These are phyloP conservation scores for Saccopteryx bilineata DNA, from an alignment of 2,113 vertebrate genomes.

Conservation along the genomic window DNA sequence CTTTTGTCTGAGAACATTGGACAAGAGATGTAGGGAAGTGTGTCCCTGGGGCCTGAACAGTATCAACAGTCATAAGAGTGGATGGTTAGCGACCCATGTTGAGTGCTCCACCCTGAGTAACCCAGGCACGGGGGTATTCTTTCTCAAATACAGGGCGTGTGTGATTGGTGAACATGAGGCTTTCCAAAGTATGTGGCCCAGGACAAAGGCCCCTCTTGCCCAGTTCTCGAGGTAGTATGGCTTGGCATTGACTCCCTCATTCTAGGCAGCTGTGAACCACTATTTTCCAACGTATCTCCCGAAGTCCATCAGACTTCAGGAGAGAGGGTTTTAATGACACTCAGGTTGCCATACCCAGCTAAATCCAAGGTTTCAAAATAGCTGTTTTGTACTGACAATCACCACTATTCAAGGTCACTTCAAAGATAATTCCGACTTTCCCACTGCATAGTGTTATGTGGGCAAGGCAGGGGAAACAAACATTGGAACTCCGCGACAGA, in stretches of 20 bases:
- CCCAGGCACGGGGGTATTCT: background rate
- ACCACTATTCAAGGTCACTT: background rate
- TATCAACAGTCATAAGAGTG: background rate
- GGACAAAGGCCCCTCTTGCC: background rate
- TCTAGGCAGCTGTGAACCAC: background rate
- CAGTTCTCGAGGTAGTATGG: background rate
- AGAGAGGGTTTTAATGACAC: background rate
- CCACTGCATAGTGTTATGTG: background rate
- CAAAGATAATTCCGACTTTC: background rate
- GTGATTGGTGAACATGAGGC: background rate
- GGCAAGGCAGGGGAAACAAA: background rate
- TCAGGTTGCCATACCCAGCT: background rate
- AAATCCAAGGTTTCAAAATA: background rate
- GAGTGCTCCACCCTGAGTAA: background rate
- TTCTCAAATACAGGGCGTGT: background rate
- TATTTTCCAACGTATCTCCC: background rate
- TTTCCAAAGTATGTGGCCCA: background rate
- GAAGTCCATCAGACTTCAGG: background rate
- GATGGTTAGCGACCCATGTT: background rate
- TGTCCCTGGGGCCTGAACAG: background rate
- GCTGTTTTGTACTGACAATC: background rate
- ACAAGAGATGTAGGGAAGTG: background rate
- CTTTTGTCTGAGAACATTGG: constrained; percentile 48
- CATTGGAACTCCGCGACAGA: background rate
- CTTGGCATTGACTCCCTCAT: background rate